A percentile compares a stretch with the other conserved stretches of the same genome.
Evolutionary conservation across 1,140 invertebrate genomes (phyloP).

Genomic region (Trypoxylus dichotomus): DNA sequence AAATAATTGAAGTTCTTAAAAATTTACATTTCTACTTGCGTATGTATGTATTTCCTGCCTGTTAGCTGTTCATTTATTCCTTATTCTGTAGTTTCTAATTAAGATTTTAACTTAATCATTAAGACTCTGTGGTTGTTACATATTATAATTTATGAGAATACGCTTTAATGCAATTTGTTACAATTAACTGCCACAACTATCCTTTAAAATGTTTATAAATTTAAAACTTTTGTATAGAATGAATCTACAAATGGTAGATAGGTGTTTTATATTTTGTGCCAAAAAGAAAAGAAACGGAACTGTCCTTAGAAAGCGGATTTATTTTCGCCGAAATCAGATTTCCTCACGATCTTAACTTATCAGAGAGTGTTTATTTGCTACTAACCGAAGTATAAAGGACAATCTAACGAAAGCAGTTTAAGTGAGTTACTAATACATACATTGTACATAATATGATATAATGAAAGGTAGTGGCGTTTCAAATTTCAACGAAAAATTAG

Average conservation of each 20-base stretch:
- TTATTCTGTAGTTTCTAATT: too few species aligned
- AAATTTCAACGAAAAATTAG: constrained; percentile 52
- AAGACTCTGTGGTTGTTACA: not conserved
- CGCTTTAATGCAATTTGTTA: not conserved
- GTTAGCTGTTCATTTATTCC: too few species aligned
- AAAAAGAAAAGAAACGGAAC: constrained; percentile 23
- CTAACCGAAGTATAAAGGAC: constrained; percentile 12
- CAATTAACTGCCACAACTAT: not conserved
- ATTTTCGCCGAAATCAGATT: constrained; percentile 22
- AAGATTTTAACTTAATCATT: not conserved
- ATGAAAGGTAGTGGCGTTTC: constrained; percentile 40
- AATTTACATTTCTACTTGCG: too few species aligned
- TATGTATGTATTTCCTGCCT: too few species aligned
- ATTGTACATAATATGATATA: constrained; percentile 19
- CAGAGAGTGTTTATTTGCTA: not conserved
- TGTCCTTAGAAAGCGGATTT: not conserved
- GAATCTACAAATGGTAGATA: not conserved
- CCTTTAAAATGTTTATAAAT: not conserved
- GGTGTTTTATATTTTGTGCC: constrained; percentile 36
- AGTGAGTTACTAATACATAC: not conserved
- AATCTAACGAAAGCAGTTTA: constrained; percentile 6
- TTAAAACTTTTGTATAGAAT: constrained; percentile 8
- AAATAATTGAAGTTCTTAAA: too few species aligned
- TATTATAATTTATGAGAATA: not conserved
- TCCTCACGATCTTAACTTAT: not conserved